These are phyloP conservation scores for Hermodice carunculata DNA, from an alignment of 2,888 invertebrate genomes.

Conservation along the genomic window DNA sequence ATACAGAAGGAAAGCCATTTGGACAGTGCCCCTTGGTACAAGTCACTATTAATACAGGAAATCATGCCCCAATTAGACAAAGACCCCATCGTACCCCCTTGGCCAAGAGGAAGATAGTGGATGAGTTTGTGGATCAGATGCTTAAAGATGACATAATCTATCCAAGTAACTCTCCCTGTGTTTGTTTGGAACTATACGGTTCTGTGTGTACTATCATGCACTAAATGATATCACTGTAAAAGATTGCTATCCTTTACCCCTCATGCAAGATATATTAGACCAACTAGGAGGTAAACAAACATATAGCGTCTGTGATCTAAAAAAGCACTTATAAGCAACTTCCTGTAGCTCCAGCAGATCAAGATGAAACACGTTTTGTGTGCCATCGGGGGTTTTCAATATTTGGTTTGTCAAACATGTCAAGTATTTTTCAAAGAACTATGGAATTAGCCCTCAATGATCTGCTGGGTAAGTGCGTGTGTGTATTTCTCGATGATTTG, in stretches of 20 bases:
- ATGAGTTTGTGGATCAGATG: background rate
- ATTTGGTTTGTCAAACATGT: constrained; percentile 31
- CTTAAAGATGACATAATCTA: background rate
- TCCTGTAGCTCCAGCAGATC: constrained; percentile 3
- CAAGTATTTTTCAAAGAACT: constrained; percentile 20
- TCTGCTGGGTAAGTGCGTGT: background rate
- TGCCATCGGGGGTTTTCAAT: constrained; percentile 22
- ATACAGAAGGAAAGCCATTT: too few species aligned
- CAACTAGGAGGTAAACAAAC: constrained; percentile 16
- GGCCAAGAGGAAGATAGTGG: background rate
- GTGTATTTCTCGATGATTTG: constrained; percentile 34
- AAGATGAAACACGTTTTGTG: constrained; percentile 28
- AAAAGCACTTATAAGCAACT: constrained; percentile 28
- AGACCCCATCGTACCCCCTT: too few species aligned
- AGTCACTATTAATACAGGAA: too few species aligned
- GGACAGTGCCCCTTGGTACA: too few species aligned
- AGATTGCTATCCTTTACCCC: constrained; percentile 29
- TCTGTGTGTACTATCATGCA: constrained; percentile 30
- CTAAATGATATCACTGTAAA: constrained; percentile 21
- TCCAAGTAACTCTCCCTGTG: constrained; percentile 11
- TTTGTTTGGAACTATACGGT: constrained; percentile 4
- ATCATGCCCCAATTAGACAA: too few species aligned
- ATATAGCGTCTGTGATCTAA: constrained; percentile 29
- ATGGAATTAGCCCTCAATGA: constrained; percentile 23
- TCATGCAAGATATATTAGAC: constrained; percentile 36